Base-by-base conservation (phyloP, 2,888 invertebrate genomes). In the Tryphoninae sp. region DNA sequence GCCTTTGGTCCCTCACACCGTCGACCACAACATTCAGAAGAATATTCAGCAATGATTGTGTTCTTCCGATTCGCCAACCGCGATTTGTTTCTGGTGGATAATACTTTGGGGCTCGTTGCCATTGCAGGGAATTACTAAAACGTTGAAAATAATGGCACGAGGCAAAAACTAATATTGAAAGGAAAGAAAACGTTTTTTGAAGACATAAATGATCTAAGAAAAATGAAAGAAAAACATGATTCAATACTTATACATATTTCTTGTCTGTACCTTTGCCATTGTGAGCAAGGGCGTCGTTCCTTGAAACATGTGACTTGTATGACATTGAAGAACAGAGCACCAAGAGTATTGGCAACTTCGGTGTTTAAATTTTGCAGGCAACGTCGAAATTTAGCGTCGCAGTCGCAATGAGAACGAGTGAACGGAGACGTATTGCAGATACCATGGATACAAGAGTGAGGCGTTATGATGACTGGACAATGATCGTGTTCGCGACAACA, bases 401-500 rank as follows among this genome's bases (percentile, higher is more conserved):
- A 96, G 86, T 95, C 95, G 88, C 96, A 96, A 87, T 96, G 95
- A 0, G 95, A 95, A 75, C 95, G 93, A 0, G 95, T 95, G 88
- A 94, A 95, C 1, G 94, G 94, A 3, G 95, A 94, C 40, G 93
- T 93, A 89, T 96, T 96, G 90, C 95, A 96, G 40, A 96, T 93
- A 0, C 95, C 94, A 80, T 94, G 93, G 67, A 93, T 93, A 83
- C 95, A 95, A 84, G 94, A 93, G 19, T 95, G 94, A 2, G 94
- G 93, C 45, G 91, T 90, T 53, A 96, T 92, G 2, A 93, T 93
- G 84, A 93, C 92, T 0, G 95, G 94, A 84, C 96, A 96, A 85
- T 94, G 93, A 88, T 96, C 96, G 90, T 96, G 96, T 80, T 95
- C 95, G 23, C 96, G 93, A 87, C 96, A 96, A 86, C 96, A 96